Evolutionary conservation across 2,797 vertebrate species (phyloP), one percentile per base, ranked within the genome.

Genomic region (Argentina silus): DNA sequence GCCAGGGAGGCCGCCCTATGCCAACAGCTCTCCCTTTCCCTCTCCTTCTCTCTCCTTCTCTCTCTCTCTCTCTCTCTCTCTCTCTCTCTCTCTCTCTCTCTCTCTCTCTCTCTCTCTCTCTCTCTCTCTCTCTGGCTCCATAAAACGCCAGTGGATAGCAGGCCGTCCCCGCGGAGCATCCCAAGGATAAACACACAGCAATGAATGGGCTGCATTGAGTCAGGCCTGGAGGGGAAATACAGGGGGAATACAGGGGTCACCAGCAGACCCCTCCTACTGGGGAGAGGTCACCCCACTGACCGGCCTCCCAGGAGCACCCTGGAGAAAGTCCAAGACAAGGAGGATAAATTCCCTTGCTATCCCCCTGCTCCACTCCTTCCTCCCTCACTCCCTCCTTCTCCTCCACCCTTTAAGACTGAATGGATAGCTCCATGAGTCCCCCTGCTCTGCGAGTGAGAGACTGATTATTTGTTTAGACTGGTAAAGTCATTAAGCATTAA

Each of bases 121-220:
- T 86, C 90, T 84, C 90, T 87, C 86, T 44, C 91, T 77, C 91
- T 88, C 84, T 82, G 73, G 91, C 90, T 96, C 95, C 92, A 94
- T 96, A 94, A 96, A 96, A 90, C 91, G 90, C 86, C 89, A 91
- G 88, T 90, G 90, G 90, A 93, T 91, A 92, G 92, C 93, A 86
- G 91, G 92, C 88, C 88, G 92, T 95, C 95, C 93, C 95, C 93
- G 92, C 71, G 86, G 92, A 95, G 92, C 91, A 94, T 92, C 91
- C 87, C 92, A 82, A 95, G 94, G 90, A 92, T 96, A 97, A 97
- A 97, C 94, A 97, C 81, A 75, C 73, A 83, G 87, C 91, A 88
- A 94, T 97, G 96, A 97, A 97, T 95, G 93, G 95, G 85, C 86
- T 88, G 91, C 95, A 95, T 96, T 96, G 94, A 96, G 93, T 86